Base-by-base conservation (phyloP, 2,888 invertebrate genomes). In the Chaetogeoica ovagalla region DNA sequence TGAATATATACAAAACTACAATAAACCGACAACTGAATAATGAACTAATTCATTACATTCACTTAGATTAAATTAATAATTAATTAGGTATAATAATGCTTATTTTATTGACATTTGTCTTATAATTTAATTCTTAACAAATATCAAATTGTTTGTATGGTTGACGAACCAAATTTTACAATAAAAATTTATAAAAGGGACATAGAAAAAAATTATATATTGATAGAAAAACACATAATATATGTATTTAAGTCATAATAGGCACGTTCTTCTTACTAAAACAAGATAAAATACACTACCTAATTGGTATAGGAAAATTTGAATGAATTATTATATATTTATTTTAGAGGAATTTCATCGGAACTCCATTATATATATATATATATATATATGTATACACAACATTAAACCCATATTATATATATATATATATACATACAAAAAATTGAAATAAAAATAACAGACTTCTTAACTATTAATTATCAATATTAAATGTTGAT, bases 191-290 rank as follows among this genome's bases (percentile, higher is more conserved):
- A 43, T 39, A 68, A 43, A 59, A 68, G 39, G 39, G 6, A 76
- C n/a, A 76, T 62, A 75, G 21, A 72, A 75, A 72, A 74, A 74
- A 65, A 75, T 74, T 52, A 37, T 52, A 73, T 74, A 65, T 75
- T 39, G 48, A 57, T 75, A 65, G 39, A 75, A 57, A 48, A 77
- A 77, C 52, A 77, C 60, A 76, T 76, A 69, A 70, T 77, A 69
- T 77, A 77, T 77, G 52, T 37, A 77, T 60, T 68, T n/a, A 21
- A 77, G 1, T 62, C 37, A 77, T 60, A 69, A 70, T 77, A 70
- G 77, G 62, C 52, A 77, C 60, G 37, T 77, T 69, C 7, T 62
- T 62, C 13, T 62, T 62, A 77, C n/a, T 69, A 77, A 69, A 77
- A 77, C 69, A 77, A 62, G 37, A 55, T 37, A 39, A 60, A 30